Evolutionary conservation across 1,140 invertebrate genomes (phyloP), one percentile per base, ranked within the genome.

Genomic region (Trichogramma pretiosum): DNA sequence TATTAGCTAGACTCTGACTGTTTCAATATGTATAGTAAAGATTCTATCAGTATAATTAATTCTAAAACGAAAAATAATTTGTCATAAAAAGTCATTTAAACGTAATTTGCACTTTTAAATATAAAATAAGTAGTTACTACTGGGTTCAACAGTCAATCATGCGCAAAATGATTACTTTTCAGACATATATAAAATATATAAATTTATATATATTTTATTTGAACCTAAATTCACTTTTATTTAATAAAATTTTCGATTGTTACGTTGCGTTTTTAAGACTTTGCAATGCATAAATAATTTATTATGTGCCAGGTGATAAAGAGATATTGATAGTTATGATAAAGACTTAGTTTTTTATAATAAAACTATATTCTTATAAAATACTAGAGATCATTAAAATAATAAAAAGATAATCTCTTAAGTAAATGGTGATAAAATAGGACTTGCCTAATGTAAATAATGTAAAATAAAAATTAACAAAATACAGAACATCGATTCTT

Each of bases 291-390:
- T n/a, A n/a, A n/a, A n/a, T n/a, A n/a, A n/a, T n/a, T n/a, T n/a
- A n/a, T n/a, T n/a, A n/a, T 35, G 49, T 59, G 53, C 56, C 56
- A 62, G 51, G 19, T 46, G 36, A 55, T 56, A 51, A 39, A 48
- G 55, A 62, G 52, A 60, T 56, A 46, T 60, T 60, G 49, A 59
- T 61, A 62, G 58, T 63, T 63, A 64, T 54, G 53, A 64, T 54
- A 58, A 64, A 68, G 64, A 68, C 64, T 70, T 70, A 69, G 68
- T 70, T 70, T 70, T 70, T 62, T 69, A 70, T 65, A 58, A n/a
- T 57, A 64, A 53, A 68, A 67, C 61, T 70, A 68, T 70, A 70
- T 69, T 70, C 67, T 70, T 69, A 56, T 70, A 69, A 70, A 53
- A 63, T 59, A 64, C 52, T 18, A 38, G 17, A 44, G 41, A 51